Base-by-base conservation (phyloP, 2,888 invertebrate species). In the Epirrhoe tristata region DNA sequence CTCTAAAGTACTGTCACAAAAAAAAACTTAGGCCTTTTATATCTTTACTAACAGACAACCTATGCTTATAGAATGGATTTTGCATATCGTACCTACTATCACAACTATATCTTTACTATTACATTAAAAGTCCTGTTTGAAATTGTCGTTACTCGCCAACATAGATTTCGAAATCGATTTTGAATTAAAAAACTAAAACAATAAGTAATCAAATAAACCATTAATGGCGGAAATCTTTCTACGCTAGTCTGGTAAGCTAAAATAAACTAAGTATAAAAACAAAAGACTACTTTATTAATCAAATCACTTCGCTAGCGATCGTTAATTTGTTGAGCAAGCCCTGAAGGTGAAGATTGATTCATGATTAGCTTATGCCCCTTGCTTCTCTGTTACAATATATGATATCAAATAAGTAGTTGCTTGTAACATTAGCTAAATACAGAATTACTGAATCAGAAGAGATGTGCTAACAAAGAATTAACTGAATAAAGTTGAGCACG, bases 311-410 rank as follows among this genome's bases (percentile, higher is more conserved):
- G 72, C 63, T 60, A 24, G 63, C 54, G 58, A 67, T 64, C 58
- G 59, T 64, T 58, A 73, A 77, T 78, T 76, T 65, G 78, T 81
- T 83, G 77, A 78, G 81, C 75, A 80, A 83, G 81, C 72, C 72
- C 51, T 73, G 63, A 65, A 63, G 68, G 31, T 73, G 63, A 65
- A 63, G 68, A 36, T 65, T 54, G 39, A 63, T 51, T 56, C 16
- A 24, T 50, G 50, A 56, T 55, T 24, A 56, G n/a, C 24, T 55
- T 17, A 16, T 36, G 55, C 17, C 32, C 10, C 10, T 31, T 52
- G 12, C 52, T 52, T 24, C 52, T 52, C 12, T 43, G 39, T 3
- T 36, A 8, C 4, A 43, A 43, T 43, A 43, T 43, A 10, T 4
- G 39, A 24, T 24, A 24, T 1, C 24, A 24, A 24, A n/a, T n/a